A percentile compares a stretch with the other conserved stretches of the same genome.
phyloP scores from a whole-genome alignment of 2,797 vertebrate genomes.

The Syngnathus rostellatus region DNA sequence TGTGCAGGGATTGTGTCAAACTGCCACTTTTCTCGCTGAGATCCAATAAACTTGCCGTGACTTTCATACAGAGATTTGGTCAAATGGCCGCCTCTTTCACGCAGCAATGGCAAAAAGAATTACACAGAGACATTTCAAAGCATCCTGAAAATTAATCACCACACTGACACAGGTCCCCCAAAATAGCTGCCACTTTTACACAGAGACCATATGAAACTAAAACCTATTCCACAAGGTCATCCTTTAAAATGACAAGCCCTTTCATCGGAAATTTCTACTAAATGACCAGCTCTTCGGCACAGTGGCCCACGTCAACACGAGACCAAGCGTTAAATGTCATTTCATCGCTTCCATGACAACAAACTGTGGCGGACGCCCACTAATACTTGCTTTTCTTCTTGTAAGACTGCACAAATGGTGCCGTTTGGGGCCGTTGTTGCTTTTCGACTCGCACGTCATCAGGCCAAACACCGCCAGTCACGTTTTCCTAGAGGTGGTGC shows the following conservation, averaged over 20 bases:
- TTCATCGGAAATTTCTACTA: background rate
- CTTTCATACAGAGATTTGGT: too few species aligned
- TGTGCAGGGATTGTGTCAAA: too few species aligned
- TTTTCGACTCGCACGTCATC: background rate
- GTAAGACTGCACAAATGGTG: background rate
- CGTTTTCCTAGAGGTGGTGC: slow-evolving; percentile 20
- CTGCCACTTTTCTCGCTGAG: too few species aligned
- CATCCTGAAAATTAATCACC: background rate
- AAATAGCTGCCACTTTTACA: background rate
- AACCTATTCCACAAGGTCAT: background rate
- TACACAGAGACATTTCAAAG: background rate
- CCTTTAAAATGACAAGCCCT: background rate
- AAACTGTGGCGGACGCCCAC: background rate
- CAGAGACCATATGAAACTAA: background rate
- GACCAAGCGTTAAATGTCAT: background rate
- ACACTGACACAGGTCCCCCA: background rate
- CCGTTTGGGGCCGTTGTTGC: too few species aligned
- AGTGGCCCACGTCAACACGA: background rate
- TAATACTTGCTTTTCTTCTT: background rate
- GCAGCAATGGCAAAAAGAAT: too few species aligned
- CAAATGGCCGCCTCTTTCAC: too few species aligned
- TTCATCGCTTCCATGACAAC: background rate
- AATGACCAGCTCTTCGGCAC: background rate
- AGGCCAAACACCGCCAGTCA: background rate
- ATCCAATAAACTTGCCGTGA: too few species aligned